phyloP scores from a whole-genome alignment of 2,888 invertebrate genomes.

The Marasmarcha lunaedactyla region DNA sequence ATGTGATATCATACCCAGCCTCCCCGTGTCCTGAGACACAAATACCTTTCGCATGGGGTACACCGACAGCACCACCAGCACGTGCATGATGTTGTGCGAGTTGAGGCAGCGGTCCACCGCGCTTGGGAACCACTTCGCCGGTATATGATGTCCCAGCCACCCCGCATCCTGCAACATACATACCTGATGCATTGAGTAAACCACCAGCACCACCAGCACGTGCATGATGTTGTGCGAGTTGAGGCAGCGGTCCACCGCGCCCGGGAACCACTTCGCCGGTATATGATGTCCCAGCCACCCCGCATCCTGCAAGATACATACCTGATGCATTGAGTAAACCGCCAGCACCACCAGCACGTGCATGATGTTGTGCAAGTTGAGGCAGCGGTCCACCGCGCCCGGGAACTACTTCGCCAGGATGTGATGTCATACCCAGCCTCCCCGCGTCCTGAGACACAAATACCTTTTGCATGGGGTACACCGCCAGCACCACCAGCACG shows the following conservation, averaged over 20 bases:
- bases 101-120: slow-evolving; percentile 85
- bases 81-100: slow-evolving; percentile 94
- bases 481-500: too few relatives aligned
- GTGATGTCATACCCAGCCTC: too few relatives aligned
- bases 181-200: slow-evolving; percentile 88
- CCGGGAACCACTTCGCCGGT: slow-evolving; percentile 92
- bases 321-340: too few relatives aligned
- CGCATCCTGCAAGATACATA: slow-evolving; percentile 86
- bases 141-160: slow-evolving; percentile 86
- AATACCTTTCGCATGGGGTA: slow-evolving; percentile 89
- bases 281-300: slow-evolving; percentile 87
- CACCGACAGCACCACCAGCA: slow-evolving; percentile 87
- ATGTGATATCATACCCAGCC: too few relatives aligned
- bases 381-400: too few relatives aligned
- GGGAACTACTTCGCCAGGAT: too few relatives aligned
- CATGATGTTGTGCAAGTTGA: too few relatives aligned
- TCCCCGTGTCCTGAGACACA: too few relatives aligned
- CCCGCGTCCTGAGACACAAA: too few relatives aligned
- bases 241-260: slow-evolving; percentile 83
- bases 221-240: slow-evolving; percentile 96
- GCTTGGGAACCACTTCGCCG: slow-evolving; percentile 92
- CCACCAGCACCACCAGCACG: slow-evolving; percentile 87
- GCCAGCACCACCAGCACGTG: too few relatives aligned
- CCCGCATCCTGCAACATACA: slow-evolving; percentile 76
- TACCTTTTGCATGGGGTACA: too few relatives aligned